Conservation (phyloP, 2,888 invertebrate genomes). For the Hypomecis punctinalis region DNA sequence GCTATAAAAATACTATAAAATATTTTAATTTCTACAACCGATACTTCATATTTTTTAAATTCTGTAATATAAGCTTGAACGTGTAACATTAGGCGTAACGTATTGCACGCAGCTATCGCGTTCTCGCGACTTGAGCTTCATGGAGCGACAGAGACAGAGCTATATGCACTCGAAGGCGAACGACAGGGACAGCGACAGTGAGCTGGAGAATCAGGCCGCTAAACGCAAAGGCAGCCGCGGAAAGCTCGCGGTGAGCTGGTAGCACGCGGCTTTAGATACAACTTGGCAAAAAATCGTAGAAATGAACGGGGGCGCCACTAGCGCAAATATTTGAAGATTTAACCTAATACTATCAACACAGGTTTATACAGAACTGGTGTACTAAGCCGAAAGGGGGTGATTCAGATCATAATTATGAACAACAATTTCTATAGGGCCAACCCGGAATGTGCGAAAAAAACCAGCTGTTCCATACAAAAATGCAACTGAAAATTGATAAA, state of each 20-base stretch:
- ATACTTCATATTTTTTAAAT: conserved; percentile 19
- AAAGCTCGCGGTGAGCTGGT: conserved; percentile 89
- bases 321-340: too few species aligned
- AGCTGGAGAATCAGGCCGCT: conserved; percentile 86
- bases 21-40: not conserved
- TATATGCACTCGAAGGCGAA: conserved; percentile 82
- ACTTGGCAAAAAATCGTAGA: too few species aligned
- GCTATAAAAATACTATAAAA: conserved; percentile 23
- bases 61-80: conserved; percentile 49
- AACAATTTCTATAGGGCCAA: too few species aligned
- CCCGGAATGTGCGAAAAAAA: too few species aligned
- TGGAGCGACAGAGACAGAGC: conserved; percentile 82
- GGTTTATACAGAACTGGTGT: too few species aligned
- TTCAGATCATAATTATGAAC: too few species aligned
- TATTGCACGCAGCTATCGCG: conserved; percentile 81
- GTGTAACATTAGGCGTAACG: conserved; percentile 59
- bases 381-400: too few species aligned
- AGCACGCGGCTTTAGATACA: conserved; percentile 63
- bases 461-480: too few species aligned
- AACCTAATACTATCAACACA: too few species aligned
- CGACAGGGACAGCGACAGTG: conserved; percentile 94
- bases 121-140: conserved; percentile 80
- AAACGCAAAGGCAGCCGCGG: conserved; percentile 86
- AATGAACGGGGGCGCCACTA: too few species aligned
- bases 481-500: too few species aligned